Conservation (phyloP, 2,888 invertebrate species). For the Deilephila porcellus region DNA sequence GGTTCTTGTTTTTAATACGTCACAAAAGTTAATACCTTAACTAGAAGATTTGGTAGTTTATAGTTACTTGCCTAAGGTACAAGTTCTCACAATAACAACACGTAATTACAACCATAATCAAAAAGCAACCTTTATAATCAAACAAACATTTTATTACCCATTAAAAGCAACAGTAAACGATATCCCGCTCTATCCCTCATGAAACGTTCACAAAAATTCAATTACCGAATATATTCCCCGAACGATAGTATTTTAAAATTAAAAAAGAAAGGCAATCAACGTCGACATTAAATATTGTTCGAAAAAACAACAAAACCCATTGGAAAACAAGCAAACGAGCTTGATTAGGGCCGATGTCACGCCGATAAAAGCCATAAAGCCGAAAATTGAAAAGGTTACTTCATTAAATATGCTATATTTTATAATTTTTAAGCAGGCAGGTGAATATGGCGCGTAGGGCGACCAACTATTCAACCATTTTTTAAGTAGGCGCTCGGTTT, state of each 20-base stretch:
- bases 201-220: conserved; percentile 66
- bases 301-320: conserved; percentile 55
- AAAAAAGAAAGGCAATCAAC: conserved; percentile 76
- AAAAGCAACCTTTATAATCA: conserved; percentile 4
- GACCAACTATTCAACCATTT: conserved; percentile 53
- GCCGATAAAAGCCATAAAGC: conserved; percentile 80
- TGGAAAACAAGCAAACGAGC: conserved; percentile 68
- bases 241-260: conserved; percentile 58
- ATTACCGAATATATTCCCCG: conserved; percentile 63
- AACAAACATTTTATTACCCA: conserved; percentile 15
- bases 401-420: conserved; percentile 84
- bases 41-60: too few relatives aligned
- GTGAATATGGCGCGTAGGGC: conserved; percentile 72
- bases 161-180: neutral
- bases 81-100: neutral
- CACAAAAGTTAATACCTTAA: too few relatives aligned
- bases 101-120: conserved; percentile 10
- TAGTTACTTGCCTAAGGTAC: neutral
- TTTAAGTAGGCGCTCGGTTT: neutral
- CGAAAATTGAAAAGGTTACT: conserved; percentile 82
- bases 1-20: too few relatives aligned
- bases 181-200: conserved; percentile 44
- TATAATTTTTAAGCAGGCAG: conserved; percentile 80
- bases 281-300: conserved; percentile 59
- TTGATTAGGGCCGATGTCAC: conserved; percentile 82